Evolutionary conservation across 2,113 vertebrate genomes (phyloP).

Genomic region (Cygnus atratus): DNA sequence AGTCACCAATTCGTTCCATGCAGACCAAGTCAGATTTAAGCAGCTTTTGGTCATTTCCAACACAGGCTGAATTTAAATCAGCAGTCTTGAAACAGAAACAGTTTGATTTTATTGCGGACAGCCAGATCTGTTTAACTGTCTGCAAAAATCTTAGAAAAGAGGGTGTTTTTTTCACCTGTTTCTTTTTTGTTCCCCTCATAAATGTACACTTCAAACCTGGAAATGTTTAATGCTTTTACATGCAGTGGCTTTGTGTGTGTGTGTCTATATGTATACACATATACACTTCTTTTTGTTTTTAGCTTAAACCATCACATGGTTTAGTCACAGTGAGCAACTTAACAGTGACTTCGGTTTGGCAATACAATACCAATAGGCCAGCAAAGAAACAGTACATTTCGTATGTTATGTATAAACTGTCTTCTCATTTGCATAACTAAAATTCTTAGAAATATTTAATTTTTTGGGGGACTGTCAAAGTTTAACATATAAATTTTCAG

Average conservation of each 20-base stretch:
- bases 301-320: background rate
- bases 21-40: background rate
- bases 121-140: background rate
- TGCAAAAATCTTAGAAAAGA: background rate
- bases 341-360: background rate
- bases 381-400: background rate
- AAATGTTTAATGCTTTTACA: background rate
- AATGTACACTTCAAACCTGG: background rate
- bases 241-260: background rate
- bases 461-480: background rate
- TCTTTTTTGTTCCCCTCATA: background rate
- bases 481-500: background rate
- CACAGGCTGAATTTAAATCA: background rate
- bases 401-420: background rate
- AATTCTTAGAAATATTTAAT: background rate
- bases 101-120: background rate
- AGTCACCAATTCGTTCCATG: background rate
- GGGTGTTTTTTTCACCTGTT: background rate
- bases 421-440: background rate
- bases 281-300: background rate
- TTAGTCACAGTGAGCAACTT: background rate
- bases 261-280: background rate
- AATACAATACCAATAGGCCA: background rate
- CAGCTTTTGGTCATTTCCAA: slow-evolving; percentile 2
- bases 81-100: background rate